Evolutionary conservation across 2,113 vertebrate genomes (phyloP).

Genomic region (Meleagris gallopavo): DNA sequence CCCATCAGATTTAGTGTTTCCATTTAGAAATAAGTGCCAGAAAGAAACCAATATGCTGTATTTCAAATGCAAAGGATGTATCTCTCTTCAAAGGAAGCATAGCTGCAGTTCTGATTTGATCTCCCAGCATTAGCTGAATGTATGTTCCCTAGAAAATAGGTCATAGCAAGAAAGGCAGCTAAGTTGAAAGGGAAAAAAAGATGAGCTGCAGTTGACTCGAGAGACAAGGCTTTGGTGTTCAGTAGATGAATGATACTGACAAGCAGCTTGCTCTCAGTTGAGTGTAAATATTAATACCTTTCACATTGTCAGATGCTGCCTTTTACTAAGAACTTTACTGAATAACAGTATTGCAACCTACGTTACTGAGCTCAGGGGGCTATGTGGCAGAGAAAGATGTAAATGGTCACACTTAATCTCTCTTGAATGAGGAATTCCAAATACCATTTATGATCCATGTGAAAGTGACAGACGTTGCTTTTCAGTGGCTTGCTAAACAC

Average conservation of each 20-base stretch:
- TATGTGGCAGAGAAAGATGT: not conserved
- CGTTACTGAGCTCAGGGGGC: not conserved
- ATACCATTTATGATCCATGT: not conserved
- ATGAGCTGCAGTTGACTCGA: not conserved
- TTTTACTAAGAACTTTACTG: slow-evolving; percentile 25
- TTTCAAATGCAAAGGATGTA: not conserved
- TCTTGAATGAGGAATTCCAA: not conserved
- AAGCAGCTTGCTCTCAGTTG: not conserved
- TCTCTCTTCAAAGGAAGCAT: not conserved
- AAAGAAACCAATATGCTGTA: not conserved
- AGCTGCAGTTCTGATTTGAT: slow-evolving; percentile 13
- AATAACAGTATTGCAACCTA: not conserved
- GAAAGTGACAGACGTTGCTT: not conserved
- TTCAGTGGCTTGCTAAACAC: not conserved
- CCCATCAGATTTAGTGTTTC: not conserved
- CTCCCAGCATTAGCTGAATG: slow-evolving; percentile 5
- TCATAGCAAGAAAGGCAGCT: slow-evolving; percentile 31
- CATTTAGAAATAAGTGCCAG: not conserved
- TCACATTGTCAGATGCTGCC: not conserved
- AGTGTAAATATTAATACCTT: slow-evolving; percentile 51
- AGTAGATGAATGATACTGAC: not conserved
- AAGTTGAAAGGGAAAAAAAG: slow-evolving; percentile 9
- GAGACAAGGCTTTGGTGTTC: not conserved
- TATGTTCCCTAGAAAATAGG: slow-evolving; percentile 44
- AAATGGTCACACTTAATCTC: not conserved